Conservation (phyloP, 2,113 vertebrate genomes). For the Triplophysa siluroides region DNA sequence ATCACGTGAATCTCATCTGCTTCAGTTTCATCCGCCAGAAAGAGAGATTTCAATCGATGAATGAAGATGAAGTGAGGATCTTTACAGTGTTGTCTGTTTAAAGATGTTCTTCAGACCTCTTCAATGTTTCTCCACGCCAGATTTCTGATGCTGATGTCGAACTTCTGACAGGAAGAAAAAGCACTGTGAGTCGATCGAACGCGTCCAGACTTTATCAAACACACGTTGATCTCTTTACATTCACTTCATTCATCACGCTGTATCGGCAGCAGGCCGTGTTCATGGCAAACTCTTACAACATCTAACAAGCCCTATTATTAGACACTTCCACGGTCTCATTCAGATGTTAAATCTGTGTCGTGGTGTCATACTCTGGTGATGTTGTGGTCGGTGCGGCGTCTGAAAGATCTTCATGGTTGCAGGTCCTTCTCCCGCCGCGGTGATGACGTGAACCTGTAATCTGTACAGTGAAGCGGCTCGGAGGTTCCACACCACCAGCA, state of each 20-base stretch:
- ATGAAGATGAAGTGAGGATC: not conserved
- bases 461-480: constrained; percentile 86
- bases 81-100: not conserved
- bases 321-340: no score
- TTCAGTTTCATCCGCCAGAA: no score
- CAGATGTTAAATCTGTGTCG: not conserved
- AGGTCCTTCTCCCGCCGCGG: constrained; percentile 85
- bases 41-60: not conserved
- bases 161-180: constrained; percentile 71
- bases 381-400: constrained; percentile 77
- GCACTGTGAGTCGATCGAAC: not conserved
- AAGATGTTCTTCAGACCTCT: constrained; percentile 29
- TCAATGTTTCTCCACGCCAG: constrained; percentile 84
- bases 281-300: no score
- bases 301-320: no score
- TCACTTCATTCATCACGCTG: no score
- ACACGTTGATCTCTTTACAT: no score
- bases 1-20: no score
- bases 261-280: no score
- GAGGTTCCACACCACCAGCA: constrained; percentile 85
- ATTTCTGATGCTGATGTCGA: constrained; percentile 82
- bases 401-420: constrained; percentile 86
- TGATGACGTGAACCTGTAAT: constrained; percentile 90
- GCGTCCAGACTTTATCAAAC: no score
- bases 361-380: constrained; percentile 79